Conservation (phyloP, 1,140 invertebrate genomes). For the Belonocnema kinseyi region DNA sequence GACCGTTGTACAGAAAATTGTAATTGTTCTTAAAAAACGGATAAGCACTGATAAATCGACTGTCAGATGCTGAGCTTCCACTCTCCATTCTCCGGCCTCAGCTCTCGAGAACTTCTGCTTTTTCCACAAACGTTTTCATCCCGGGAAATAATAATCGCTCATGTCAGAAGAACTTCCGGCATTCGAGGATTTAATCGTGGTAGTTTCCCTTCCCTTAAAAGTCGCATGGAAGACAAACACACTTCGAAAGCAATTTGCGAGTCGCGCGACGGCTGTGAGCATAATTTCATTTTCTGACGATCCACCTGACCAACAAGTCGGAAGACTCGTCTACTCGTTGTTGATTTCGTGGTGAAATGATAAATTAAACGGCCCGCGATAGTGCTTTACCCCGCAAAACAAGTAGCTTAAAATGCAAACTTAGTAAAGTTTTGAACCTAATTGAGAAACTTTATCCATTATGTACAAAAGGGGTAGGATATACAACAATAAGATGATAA, state of each 20-base stretch:
- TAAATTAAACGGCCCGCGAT: conserved; percentile 63
- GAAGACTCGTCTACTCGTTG: conserved; percentile 18
- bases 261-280: conserved; percentile 29
- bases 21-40: conserved; percentile 1
- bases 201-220: conserved; percentile 17
- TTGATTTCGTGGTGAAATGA: conserved; percentile 56
- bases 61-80: conserved; percentile 3
- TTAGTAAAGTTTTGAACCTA: conserved; percentile 73
- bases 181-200: conserved; percentile 4
- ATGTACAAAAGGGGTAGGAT: conserved; percentile 61
- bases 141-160: conserved; percentile 19
- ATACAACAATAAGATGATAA: too few relatives aligned
- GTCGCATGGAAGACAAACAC: conserved; percentile 36
- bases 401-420: conserved; percentile 64
- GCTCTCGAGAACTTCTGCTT: background rate
- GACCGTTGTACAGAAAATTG: background rate
- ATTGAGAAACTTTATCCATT: conserved; percentile 68
- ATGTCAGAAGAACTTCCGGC: conserved; percentile 8
- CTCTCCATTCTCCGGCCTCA: background rate
- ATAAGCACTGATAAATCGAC: conserved; percentile 16
- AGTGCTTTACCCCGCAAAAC: conserved; percentile 62
- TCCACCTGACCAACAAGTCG: conserved; percentile 24
- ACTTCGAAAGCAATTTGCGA: conserved; percentile 45
- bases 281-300: conserved; percentile 36
- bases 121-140: background rate